A percentile compares a stretch with the other conserved stretches of the same genome.
Evolutionary conservation across 2,888 invertebrate genomes (phyloP).

Genomic region (Cordilura impudica): DNA sequence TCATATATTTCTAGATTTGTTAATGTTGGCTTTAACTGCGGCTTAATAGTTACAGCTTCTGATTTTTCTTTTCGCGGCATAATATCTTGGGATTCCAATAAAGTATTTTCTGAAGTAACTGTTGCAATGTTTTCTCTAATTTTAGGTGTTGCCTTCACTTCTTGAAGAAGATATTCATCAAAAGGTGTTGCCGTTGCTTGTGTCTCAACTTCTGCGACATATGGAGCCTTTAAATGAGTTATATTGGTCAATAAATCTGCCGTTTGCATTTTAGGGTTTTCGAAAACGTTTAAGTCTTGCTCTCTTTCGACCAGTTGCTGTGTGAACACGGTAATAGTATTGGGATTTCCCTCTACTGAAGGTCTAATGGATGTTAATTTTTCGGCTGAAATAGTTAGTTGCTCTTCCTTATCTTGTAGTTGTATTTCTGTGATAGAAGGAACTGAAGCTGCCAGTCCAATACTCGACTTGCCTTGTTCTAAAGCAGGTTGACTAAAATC

Average conservation of each 20-base stretch:
- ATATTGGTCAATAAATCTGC: slow-evolving; percentile 70
- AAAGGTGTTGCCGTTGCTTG: slow-evolving; percentile 77
- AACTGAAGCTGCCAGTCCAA: slow-evolving; percentile 79
- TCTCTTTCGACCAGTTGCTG: slow-evolving; percentile 83
- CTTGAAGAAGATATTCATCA: slow-evolving; percentile 56
- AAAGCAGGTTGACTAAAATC: slow-evolving; percentile 60
- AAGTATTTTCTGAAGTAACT: slow-evolving; percentile 63
- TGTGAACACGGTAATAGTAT: neutral
- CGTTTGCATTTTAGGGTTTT: slow-evolving; percentile 70
- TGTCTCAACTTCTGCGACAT: slow-evolving; percentile 78
- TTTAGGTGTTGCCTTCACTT: slow-evolving; percentile 75
- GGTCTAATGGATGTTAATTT: slow-evolving; percentile 76
- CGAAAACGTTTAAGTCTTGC: slow-evolving; percentile 77
- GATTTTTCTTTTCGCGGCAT: slow-evolving; percentile 31
- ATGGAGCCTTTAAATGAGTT: slow-evolving; percentile 77
- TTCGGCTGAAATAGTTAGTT: slow-evolving; percentile 18
- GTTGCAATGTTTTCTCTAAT: slow-evolving; percentile 74
- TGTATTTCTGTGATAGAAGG: slow-evolving; percentile 81
- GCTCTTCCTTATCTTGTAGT: slow-evolving; percentile 83
- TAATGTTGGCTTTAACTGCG: slow-evolving; percentile 47
- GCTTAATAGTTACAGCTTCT: slow-evolving; percentile 10
- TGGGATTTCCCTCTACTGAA: slow-evolving; percentile 80
- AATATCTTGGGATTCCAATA: slow-evolving; percentile 66
- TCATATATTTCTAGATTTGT: slow-evolving; percentile 66
- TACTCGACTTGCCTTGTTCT: slow-evolving; percentile 80